Percentiles rank a stretch among this genome's conserved stretches.
These are phyloP conservation scores for Pygathrix nemaeus DNA, from an alignment of 2,113 vertebrate species.

Conservation along the genomic window DNA sequence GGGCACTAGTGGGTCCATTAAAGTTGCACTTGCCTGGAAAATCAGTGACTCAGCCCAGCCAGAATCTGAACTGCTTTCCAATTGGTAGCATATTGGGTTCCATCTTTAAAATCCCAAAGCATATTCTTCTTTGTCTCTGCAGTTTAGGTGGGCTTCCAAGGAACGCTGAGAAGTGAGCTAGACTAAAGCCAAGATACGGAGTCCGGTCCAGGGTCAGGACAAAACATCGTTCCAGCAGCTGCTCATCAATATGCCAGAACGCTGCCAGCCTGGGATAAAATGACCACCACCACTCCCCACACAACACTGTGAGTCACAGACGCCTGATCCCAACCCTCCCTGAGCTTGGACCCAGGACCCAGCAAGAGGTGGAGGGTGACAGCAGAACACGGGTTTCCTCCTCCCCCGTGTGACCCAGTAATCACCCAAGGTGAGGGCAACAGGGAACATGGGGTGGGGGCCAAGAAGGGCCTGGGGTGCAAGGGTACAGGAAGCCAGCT, in stretches of 20 bases:
- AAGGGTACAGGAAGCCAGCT: background rate
- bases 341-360: background rate
- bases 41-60: background rate
- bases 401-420: background rate
- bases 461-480: background rate
- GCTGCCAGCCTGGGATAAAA: background rate
- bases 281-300: background rate
- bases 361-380: background rate
- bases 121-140: background rate
- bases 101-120: slow-evolving; percentile 40
- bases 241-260: background rate
- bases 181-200: background rate
- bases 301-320: background rate
- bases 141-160: slow-evolving; percentile 1
- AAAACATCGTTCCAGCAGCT: background rate
- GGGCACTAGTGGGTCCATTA: background rate
- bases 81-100: background rate
- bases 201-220: background rate
- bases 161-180: background rate
- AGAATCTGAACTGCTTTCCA: background rate
- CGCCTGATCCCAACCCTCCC: background rate
- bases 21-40: background rate
- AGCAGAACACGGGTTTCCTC: background rate
- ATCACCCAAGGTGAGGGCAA: background rate
- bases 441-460: background rate